Evolutionary conservation across 2,797 vertebrate species (phyloP), one percentile per base, ranked within the genome.

Genomic region (Malacoraja senta): DNA sequence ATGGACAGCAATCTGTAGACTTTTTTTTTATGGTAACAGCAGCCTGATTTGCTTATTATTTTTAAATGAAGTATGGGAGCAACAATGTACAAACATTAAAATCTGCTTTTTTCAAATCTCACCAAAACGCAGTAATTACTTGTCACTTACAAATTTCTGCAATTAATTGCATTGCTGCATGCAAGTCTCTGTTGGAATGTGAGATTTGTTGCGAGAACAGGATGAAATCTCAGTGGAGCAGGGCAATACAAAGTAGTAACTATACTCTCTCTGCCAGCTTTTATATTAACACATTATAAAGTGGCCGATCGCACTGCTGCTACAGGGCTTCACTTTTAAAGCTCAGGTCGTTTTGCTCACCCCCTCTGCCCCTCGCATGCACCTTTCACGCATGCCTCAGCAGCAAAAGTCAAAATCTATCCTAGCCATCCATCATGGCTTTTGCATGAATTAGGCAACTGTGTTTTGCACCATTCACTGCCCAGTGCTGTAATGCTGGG

Each of bases 111-210:
- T 76, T 76, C 72, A 92, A 76, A 72, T 92, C 38, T 2, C 7
- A 91, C 61, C 53, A 65, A 86, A 86, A 63, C 58, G 61, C 15
- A 63, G 6, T 86, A 86, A 86, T 86, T 88, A 68, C 63, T 35
- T 17, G 68, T 88, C n/a, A 68, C 35, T 32, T 63, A 68, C 63
- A 21, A 68, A 88, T 88, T 32, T 35, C 63, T 88, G n/a, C 61
- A 88, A 68, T 88, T 88, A 88, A 88, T 88, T 88, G 84, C 17
- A 88, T 88, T 88, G 84, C 68, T 35, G n/a, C 63, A 68, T 65
- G 65, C n/a, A 88, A 35, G 61, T 68, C 84, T 88, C 63, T 88
- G 35, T 88, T 88, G 84, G 83, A 88, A 88, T 3, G 61, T 68
- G 63, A 88, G 61, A 65, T 35, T 35, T 68, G 17, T 88, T 88